These are phyloP conservation scores for Gavia stellata DNA, from an alignment of 2,113 vertebrate genomes.

Conservation along the genomic window DNA sequence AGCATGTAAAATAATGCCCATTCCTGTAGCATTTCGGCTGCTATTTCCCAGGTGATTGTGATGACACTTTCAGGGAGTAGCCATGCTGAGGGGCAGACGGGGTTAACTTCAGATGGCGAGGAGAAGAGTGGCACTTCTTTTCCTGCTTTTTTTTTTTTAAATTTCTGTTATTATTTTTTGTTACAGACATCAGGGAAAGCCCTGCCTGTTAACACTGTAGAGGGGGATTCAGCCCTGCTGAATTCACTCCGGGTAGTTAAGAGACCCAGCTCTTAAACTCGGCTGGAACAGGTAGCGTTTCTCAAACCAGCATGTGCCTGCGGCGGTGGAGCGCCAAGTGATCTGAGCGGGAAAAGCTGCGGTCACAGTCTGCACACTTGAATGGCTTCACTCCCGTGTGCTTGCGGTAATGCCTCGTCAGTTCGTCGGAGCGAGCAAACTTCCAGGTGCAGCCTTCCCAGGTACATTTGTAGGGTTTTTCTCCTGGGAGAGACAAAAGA, in stretches of 20 bases:
- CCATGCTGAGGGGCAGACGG: constrained; percentile 55
- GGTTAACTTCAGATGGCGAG: constrained; percentile 59
- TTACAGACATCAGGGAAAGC: constrained; percentile 68
- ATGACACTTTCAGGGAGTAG: constrained; percentile 52
- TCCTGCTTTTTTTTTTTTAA: constrained; percentile 60
- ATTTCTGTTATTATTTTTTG: constrained; percentile 45
- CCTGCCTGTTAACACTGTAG: constrained; percentile 73
- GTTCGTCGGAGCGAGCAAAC: constrained; percentile 97
- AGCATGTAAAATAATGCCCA: constrained; percentile 72
- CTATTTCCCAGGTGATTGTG: constrained; percentile 67
- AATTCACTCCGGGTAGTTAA: constrained; percentile 67
- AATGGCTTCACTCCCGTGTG: constrained; percentile 99
- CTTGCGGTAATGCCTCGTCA: constrained; percentile 98
- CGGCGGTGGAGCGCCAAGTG: constrained; percentile 97
- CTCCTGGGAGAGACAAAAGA: constrained; percentile 79
- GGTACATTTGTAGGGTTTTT: constrained; percentile 99
- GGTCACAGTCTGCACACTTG: constrained; percentile 99
- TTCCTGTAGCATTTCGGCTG: constrained; percentile 59
- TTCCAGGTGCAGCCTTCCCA: constrained; percentile 99
- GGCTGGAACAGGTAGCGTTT: constrained; percentile 53
- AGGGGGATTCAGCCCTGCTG: constrained; percentile 83
- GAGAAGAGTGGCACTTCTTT: constrained; percentile 75
- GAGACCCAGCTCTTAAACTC: constrained; percentile 77
- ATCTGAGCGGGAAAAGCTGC: constrained; percentile 98
- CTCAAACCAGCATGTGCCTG: constrained; percentile 98